phyloP scores from a whole-genome alignment of 1,140 invertebrate species.

The Pteromalus puparum region DNA sequence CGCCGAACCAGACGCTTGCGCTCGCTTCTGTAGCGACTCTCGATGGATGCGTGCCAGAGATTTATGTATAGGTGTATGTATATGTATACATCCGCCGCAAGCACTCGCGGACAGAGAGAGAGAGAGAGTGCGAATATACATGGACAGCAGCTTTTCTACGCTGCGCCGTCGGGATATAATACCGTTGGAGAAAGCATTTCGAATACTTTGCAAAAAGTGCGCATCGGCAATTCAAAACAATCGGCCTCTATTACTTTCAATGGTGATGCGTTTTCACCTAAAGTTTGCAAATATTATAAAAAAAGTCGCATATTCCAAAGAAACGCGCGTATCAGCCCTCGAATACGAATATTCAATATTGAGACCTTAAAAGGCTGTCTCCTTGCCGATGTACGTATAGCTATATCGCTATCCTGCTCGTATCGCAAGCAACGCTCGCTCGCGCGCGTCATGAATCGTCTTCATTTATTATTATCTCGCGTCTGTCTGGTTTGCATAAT shows the following conservation, averaged over 20 bases:
- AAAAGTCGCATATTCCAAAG: too few relatives aligned
- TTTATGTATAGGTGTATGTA: slow-evolving; percentile 12
- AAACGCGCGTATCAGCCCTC: too few relatives aligned
- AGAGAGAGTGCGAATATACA: slow-evolving; percentile 28
- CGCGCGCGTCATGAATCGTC: slow-evolving; percentile 44
- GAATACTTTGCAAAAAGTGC: neutral
- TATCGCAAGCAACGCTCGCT: neutral
- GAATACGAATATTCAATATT: too few relatives aligned
- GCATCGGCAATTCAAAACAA: neutral
- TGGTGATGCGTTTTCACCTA: too few relatives aligned
- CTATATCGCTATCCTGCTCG: too few relatives aligned
- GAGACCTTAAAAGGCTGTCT: slow-evolving; percentile 21
- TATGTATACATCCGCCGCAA: neutral
- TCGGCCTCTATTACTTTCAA: too few relatives aligned
- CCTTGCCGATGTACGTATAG: too few relatives aligned
- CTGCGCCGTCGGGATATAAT: neutral
- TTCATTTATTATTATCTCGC: slow-evolving; percentile 55
- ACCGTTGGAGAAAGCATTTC: neutral
- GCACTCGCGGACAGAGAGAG: slow-evolving; percentile 15
- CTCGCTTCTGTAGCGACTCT: neutral
- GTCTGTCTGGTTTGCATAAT: slow-evolving; percentile 54
- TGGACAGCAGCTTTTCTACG: slow-evolving; percentile 43
- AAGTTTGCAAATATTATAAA: too few relatives aligned
- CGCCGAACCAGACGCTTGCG: neutral
- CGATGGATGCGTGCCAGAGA: slow-evolving; percentile 48